phyloP scores from a whole-genome alignment of 2,113 vertebrate genomes.

The Elephantulus edwardii region DNA sequence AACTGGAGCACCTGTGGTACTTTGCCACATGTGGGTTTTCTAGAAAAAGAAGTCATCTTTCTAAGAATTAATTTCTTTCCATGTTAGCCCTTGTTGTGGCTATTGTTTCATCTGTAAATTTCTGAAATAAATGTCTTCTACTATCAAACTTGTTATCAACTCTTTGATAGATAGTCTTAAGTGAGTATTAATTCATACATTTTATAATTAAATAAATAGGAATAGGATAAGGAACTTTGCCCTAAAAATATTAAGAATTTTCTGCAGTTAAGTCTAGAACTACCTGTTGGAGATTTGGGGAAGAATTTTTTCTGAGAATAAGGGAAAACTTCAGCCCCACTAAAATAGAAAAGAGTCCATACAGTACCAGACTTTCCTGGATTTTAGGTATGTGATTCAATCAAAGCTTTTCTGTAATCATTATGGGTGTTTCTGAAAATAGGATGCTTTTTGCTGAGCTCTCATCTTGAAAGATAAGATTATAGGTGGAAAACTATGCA shows the following conservation, averaged over 20 bases:
- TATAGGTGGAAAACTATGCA: slow-evolving; percentile 57
- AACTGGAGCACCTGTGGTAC: neutral
- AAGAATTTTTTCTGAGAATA: neutral
- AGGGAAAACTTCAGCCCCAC: neutral
- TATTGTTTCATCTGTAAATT: neutral
- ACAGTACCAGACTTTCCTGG: neutral
- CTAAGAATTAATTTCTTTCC: neutral
- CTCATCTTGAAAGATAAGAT: slow-evolving; percentile 63
- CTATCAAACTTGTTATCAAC: neutral
- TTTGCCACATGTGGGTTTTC: neutral
- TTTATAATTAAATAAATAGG: neutral
- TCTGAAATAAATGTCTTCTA: neutral
- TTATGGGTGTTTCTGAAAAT: slow-evolving; percentile 57
- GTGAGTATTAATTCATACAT: neutral
- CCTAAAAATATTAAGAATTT: neutral
- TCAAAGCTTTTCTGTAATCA: slow-evolving; percentile 48
- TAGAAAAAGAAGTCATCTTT: accelerated
- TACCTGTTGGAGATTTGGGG: neutral
- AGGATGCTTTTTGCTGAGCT: slow-evolving; percentile 56
- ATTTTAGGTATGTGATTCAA: slow-evolving; percentile 12
- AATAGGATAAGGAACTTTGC: neutral
- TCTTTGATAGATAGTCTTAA: neutral
- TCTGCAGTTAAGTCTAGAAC: neutral
- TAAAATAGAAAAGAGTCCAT: neutral
- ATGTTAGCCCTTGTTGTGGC: neutral